Base-by-base conservation (phyloP, 2,888 invertebrate species). In the Lysandra coridon region DNA sequence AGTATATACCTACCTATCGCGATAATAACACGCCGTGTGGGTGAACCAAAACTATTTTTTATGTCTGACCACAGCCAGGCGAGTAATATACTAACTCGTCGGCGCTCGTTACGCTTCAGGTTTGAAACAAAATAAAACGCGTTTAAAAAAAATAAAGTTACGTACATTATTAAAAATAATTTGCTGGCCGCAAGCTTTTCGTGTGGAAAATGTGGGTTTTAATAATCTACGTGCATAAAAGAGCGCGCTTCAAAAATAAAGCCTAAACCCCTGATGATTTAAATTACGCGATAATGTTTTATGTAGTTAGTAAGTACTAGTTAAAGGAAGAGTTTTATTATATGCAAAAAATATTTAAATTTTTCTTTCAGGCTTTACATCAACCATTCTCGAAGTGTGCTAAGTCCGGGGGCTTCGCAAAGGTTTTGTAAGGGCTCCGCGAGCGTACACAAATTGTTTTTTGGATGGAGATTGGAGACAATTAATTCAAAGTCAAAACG, bases 11-110 rank as follows among this genome's bases (percentile, higher is more conserved):
- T 37, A 37, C 2, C 1, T 44, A 57, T 57, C 57, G 4, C 57
- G 4, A 57, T 4, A 57, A 17, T 17, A 17, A 17, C 49, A 57
- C 4, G 3, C 4, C 17, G 14, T 57, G 57, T 57, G 17, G 57
- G 57, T 57, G 57, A 57, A 17, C 57, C 1, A 23, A 49, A 37
- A 69, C 69, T 37, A 33, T 69, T 33, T 69, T 69, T 69, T 69
- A 30, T 64, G 33, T 33, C 33, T 33, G 17, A 33, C 69, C 33
- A 37, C 17, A 7, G 69, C 33, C 69, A 14, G 33, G 14, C 69
- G 69, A 69, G 14, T 69, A 69, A 69, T 69, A 69, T 33, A 69
- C 69, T 33, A 69, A 69, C 69, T 69, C 69, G 33, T 69, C 30
- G 33, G 69, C 14, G 33, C 69, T 69, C 69, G 69, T 69, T 69